Evolutionary conservation across 2,888 invertebrate genomes (phyloP).

Genomic region (Acleris literana): DNA sequence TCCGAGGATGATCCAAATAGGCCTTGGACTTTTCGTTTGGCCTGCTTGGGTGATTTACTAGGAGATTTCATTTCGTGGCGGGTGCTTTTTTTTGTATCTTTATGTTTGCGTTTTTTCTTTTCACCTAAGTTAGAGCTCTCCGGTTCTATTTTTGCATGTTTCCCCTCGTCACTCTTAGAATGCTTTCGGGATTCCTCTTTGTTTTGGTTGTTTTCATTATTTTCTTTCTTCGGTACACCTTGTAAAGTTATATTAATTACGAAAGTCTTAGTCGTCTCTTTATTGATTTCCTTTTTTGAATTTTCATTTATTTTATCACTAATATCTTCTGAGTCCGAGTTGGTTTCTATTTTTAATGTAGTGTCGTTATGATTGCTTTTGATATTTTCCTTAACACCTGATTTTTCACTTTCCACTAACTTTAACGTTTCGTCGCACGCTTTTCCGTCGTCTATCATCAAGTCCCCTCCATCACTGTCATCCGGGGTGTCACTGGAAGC

Average conservation of each 20-base stretch:
- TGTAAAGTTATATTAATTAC: constrained; percentile 75
- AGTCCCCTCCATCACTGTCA: constrained; percentile 62
- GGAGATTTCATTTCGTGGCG: constrained; percentile 45
- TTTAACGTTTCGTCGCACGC: constrained; percentile 48
- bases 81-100: constrained; percentile 36
- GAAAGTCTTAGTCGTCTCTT: constrained; percentile 52
- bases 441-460: constrained; percentile 62
- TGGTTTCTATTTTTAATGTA: constrained; percentile 40
- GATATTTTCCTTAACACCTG: neutral
- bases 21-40: constrained; percentile 75
- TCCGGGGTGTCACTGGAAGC: constrained; percentile 51
- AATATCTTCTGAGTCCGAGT: constrained; percentile 35
- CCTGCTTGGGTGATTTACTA: constrained; percentile 54
- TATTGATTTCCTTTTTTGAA: constrained; percentile 10
- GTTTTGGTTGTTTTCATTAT: constrained; percentile 32
- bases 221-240: constrained; percentile 59
- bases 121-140: too few relatives aligned
- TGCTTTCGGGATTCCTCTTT: constrained; percentile 39
- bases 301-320: constrained; percentile 29
- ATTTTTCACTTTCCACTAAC: constrained; percentile 46
- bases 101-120: constrained; percentile 36
- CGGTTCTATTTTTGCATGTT: constrained; percentile 29
- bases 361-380: constrained; percentile 38
- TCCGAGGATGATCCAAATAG: constrained; percentile 81
- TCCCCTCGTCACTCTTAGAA: constrained; percentile 31